Conservation (phyloP, 1,140 invertebrate genomes). For the Anastatus disparis region DNA sequence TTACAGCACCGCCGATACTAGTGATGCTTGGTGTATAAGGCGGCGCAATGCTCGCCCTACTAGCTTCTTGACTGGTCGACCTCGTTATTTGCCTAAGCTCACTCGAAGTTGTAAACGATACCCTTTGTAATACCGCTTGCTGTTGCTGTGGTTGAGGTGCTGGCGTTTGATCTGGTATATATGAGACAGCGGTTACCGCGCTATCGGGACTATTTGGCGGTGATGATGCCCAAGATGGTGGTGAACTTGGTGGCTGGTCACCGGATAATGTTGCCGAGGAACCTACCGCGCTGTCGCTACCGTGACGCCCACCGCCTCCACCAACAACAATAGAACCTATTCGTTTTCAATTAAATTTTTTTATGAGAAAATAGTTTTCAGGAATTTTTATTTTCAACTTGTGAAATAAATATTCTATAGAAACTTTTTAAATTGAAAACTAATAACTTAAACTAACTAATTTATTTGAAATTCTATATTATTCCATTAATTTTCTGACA, state of each 20-base stretch:
- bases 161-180: conserved; percentile 65
- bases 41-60: conserved; percentile 50
- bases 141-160: conserved; percentile 8
- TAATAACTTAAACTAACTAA: too few species aligned
- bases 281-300: conserved; percentile 70
- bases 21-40: conserved; percentile 71
- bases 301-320: conserved; percentile 59
- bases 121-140: conserved; percentile 68
- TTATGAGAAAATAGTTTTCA: too few species aligned
- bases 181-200: conserved; percentile 66
- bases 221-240: conserved; percentile 71
- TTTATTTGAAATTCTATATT: too few species aligned
- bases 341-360: too few species aligned
- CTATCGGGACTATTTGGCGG: conserved; percentile 71
- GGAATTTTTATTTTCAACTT: too few species aligned
- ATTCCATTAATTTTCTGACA: too few species aligned
- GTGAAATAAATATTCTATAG: too few species aligned
- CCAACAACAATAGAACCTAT: conserved; percentile 44
- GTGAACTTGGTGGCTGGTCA: conserved; percentile 68
- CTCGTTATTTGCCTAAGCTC: conserved; percentile 68
- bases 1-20: conserved; percentile 74
- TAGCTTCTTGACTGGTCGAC: conserved; percentile 56
- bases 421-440: too few species aligned
- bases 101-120: conserved; percentile 70
- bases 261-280: conserved; percentile 70